Evolutionary conservation across 2,888 invertebrate species (phyloP).

Genomic region (Alloplasta piceator): DNA sequence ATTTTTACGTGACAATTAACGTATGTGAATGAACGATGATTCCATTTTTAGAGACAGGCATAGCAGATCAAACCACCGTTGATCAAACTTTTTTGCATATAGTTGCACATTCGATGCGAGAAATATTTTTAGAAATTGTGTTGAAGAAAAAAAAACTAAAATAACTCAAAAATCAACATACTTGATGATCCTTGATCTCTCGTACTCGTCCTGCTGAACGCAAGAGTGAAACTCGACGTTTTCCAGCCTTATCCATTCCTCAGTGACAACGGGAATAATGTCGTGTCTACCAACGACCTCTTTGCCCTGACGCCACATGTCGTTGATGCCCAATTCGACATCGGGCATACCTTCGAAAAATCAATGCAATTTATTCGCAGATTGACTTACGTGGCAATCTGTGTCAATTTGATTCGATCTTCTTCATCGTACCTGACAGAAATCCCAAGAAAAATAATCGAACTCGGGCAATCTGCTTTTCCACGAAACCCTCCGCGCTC

Average conservation of each 20-base stretch:
- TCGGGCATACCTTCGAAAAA: slow-evolving; percentile 92
- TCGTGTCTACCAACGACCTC: slow-evolving; percentile 99
- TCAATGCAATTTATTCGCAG: too few relatives aligned
- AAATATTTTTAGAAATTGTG: slow-evolving; percentile 2
- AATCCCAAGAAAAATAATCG: slow-evolving; percentile 98
- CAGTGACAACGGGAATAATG: slow-evolving; percentile 99
- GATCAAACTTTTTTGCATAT: neutral
- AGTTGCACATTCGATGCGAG: slow-evolving; percentile 48
- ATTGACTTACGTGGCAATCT: too few relatives aligned
- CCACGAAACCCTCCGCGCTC: slow-evolving; percentile 91
- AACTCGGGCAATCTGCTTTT: slow-evolving; percentile 97
- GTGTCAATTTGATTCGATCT: too few relatives aligned
- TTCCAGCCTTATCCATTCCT: slow-evolving; percentile 99
- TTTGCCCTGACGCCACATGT: slow-evolving; percentile 98
- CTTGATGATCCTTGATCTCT: slow-evolving; percentile 93
- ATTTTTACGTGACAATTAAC: slow-evolving; percentile 6
- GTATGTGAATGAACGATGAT: neutral
- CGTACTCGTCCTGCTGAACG: slow-evolving; percentile 96
- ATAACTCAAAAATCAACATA: slow-evolving; percentile 80
- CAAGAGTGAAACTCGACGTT: slow-evolving; percentile 97
- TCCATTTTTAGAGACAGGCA: slow-evolving; percentile 2
- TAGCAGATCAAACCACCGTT: slow-evolving; percentile 6
- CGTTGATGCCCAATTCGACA: slow-evolving; percentile 98
- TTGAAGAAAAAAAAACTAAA: neutral
- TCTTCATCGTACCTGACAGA: slow-evolving; percentile 88